Base-by-base conservation (phyloP, 2,113 vertebrate genomes). In the Tachysurus fulvidraco region DNA sequence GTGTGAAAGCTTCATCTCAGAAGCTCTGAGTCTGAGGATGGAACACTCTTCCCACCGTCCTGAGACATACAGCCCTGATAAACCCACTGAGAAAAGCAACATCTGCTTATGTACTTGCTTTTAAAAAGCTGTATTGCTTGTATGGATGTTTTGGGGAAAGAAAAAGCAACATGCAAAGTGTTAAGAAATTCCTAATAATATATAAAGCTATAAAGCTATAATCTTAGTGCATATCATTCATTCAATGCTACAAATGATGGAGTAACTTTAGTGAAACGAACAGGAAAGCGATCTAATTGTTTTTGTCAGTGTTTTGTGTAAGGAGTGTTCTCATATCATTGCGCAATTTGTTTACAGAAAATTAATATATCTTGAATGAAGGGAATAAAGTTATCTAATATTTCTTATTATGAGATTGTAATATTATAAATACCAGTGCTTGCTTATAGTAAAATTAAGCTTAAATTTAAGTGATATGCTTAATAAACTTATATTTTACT, bases 1-100 rank as follows among this genome's bases (percentile, higher is more conserved):
- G 89, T 89, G 89, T 89, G 89, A 89, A 83, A 88, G 65, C 81
- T 28, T 65, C 86, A 54, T 89, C 84, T 88, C 54, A 83, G 55
- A 62, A 41, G 74, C 28, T 83, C 50, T 87, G 86, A 67, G 88
- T 67, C 65, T 79, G 44, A 50, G 17, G 28, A 78, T 57, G 21
- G 17, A 57, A 83, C 28, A 36, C 11, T 67, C 50, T 87, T 85
- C 83, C 79, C 84, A 79, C 71, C 71, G 50, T 11, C 69, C 8
- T 23, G 28, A 81, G 78, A 60, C 50, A 79, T 76, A 81, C 30
- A 82, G 19, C 57, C 41, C 9, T 0, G 46, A 57, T 83, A 85
- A 59, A 55, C 46, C 46, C n/a, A 46, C 12, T 44, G 62, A 25
- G 74, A 44, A 82, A 76, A 83, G 6, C 6, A n/a, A 83, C 86